Evolutionary conservation across 2,888 invertebrate species (phyloP).

Genomic region (Chaetoderma sp.): DNA sequence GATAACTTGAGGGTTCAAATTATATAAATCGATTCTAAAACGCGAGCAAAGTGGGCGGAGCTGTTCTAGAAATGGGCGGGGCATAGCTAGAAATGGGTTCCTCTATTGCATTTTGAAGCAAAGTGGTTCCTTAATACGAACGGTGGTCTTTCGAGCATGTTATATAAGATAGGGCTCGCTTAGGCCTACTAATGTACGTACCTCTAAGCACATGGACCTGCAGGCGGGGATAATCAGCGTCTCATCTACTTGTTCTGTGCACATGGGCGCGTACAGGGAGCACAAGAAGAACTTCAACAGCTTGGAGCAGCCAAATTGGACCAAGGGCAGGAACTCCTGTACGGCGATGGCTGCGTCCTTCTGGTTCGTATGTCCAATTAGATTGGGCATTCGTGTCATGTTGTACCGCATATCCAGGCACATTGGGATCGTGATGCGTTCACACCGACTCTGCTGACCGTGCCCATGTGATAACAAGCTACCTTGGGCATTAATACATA

Average conservation of each 20-base stretch:
- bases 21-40: no score
- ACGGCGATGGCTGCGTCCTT: constrained; percentile 85
- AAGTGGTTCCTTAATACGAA: no score
- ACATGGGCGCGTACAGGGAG: constrained; percentile 90
- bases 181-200: no score
- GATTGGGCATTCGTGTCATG: constrained; percentile 88
- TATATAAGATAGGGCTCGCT: no score
- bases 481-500: no score
- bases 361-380: constrained; percentile 84
- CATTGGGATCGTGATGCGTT: constrained; percentile 82
- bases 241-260: constrained; percentile 86
- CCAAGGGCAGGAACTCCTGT: constrained; percentile 78
- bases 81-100: no score
- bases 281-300: constrained; percentile 89
- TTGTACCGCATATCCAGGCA: constrained; percentile 88
- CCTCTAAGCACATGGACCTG: constrained; percentile 84
- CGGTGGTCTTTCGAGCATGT: no score
- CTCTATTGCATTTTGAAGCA: no score
- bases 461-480: no score
- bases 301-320: constrained; percentile 83
- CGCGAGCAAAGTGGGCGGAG: no score
- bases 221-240: constrained; percentile 83
- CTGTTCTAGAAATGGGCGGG: no score
- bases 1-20: no score
- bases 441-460: constrained; percentile 72